Evolutionary conservation across 2,113 vertebrate genomes (phyloP).

Genomic region (Cryptotis parvus): DNA sequence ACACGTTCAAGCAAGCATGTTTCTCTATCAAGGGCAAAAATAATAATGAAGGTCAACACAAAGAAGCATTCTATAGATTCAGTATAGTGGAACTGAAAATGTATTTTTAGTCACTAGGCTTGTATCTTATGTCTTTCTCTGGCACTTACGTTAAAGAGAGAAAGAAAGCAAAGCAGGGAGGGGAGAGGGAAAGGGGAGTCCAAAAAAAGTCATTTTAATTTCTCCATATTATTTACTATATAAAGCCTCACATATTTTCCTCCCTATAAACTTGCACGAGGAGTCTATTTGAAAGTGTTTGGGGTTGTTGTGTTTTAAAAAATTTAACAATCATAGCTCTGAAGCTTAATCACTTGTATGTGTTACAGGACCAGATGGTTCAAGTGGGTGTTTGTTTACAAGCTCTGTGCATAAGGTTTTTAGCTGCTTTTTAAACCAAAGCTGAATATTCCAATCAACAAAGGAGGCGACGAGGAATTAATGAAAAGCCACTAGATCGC

Average conservation of each 20-base stretch:
- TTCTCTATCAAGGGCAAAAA: constrained; percentile 49
- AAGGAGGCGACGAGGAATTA: constrained; percentile 51
- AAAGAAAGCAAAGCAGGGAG: neutral
- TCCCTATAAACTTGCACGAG: constrained; percentile 48
- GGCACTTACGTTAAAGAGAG: neutral
- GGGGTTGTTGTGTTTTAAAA: constrained; percentile 77
- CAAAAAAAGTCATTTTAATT: neutral
- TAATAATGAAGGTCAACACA: constrained; percentile 16
- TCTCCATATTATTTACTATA: constrained; percentile 44
- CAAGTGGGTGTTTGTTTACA: constrained; percentile 83
- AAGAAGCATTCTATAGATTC: neutral
- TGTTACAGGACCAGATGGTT: constrained; percentile 82
- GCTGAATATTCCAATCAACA: constrained; percentile 62
- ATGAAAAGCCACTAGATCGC: neutral
- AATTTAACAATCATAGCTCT: constrained; percentile 77
- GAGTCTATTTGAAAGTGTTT: constrained; percentile 69
- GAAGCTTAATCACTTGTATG: constrained; percentile 80
- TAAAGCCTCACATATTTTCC: neutral
- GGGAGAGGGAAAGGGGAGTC: neutral
- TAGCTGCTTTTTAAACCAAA: constrained; percentile 72
- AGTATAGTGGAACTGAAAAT: neutral
- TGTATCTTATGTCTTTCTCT: neutral
- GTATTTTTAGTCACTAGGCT: neutral
- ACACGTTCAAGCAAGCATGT: neutral
- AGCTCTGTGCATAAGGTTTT: constrained; percentile 74